Base-by-base conservation (phyloP, 2,797 vertebrate species). In the Valencia hispanica region DNA sequence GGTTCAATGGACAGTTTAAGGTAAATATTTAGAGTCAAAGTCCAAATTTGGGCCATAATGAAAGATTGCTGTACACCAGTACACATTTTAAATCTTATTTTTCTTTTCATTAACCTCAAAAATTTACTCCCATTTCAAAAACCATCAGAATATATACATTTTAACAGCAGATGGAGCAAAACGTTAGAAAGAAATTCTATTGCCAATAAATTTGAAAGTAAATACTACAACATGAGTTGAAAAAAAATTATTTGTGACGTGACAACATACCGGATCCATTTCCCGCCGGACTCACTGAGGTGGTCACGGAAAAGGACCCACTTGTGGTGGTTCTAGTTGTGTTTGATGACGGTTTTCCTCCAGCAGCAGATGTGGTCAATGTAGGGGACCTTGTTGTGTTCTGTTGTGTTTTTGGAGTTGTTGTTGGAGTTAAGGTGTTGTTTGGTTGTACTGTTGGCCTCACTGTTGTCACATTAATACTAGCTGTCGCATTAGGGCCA, bases 251-350 rank as follows among this genome's bases (percentile, higher is more conserved):
- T 8, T 27, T 59, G 20, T 39, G 25, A 59, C 30, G 12, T 9
- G 48, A 65, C 4, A 18, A 73, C 83, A 68, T 41, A 89, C 88
- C 79, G 70, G 81, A 18, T 9, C 22, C n/a, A 11, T 12, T 77
- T 18, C 72, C 50, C 32, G 78, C 66, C 8, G 82, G 27, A 45
- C 3, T 69, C 20, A 41, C 36, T 63, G 74, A 47, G 25, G 75
- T 17, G 4, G 3, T 69, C 45, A 30, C 20, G 17, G 80, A 25
- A 3, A 17, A 22, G 3, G 74, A 30, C 15, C 0, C 14, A 61
- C 66, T 78, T 70, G 57, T 20, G 8, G 41, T 61, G 4, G 47
- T 32, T 8, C 4, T 9, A 63, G 55, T 78, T 39, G 18, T 47
- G 73, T 48, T 72, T 39, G 27, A 3, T 41, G 59, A 27, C 34